Conservation (phyloP, 2,888 invertebrate genomes). For the Capitulum mitella region DNA sequence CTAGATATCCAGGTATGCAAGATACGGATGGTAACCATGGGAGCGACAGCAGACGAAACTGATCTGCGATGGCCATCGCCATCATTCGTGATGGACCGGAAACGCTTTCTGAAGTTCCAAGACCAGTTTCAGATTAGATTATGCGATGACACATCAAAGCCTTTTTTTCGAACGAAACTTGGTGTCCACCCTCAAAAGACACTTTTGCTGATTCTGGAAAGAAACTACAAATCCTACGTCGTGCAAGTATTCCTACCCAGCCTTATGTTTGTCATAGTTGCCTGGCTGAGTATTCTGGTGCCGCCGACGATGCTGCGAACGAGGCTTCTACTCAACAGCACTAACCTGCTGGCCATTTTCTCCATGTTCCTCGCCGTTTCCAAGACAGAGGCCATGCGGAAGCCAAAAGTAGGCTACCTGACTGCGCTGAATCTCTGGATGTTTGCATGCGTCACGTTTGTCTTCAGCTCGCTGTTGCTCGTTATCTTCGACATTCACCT, state of each 20-base stretch:
- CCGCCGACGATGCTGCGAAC: slow-evolving; percentile 7
- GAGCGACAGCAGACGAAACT: neutral
- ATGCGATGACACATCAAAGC: neutral
- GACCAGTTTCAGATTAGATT: neutral
- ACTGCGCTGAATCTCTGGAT: too few relatives aligned
- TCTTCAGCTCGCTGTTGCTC: too few relatives aligned
- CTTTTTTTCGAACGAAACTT: neutral
- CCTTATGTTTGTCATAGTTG: neutral
- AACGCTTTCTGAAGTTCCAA: neutral
- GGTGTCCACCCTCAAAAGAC: neutral
- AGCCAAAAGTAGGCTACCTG: neutral
- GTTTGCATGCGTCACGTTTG: too few relatives aligned
- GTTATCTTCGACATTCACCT: too few relatives aligned
- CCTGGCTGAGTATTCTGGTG: neutral
- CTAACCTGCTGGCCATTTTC: slow-evolving; percentile 4
- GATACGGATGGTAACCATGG: neutral
- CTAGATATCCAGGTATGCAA: neutral
- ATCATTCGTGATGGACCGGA: too few relatives aligned
- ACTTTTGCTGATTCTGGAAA: neutral
- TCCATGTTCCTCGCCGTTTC: neutral
- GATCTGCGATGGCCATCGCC: neutral
- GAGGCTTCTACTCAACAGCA: neutral
- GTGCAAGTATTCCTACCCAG: neutral
- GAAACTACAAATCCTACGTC: neutral
- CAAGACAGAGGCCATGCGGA: neutral